Conservation (phyloP, 2,888 invertebrate genomes). For the Lissonota sp. region DNA sequence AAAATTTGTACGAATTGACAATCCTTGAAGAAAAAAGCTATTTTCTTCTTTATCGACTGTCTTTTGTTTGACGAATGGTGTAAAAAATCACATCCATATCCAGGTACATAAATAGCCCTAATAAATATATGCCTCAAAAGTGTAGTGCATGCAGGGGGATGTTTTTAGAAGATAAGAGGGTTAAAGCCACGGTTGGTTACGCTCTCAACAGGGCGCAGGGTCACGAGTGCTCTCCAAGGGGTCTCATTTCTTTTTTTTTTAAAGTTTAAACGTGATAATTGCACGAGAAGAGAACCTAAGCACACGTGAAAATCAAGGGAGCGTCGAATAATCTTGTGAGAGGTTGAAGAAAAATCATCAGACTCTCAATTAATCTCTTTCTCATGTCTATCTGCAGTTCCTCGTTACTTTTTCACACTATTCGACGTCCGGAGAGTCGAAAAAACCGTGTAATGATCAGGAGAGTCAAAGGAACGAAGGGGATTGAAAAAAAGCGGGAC, state of each 20-base stretch:
- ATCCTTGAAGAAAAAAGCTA: too few relatives aligned
- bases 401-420: background rate
- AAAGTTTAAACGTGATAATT: conserved; percentile 15
- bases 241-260: conserved; percentile 45
- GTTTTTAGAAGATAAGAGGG: conserved; percentile 3
- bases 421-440: background rate
- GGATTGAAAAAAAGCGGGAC: background rate
- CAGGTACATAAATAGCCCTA: too few relatives aligned
- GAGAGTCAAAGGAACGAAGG: background rate
- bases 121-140: background rate
- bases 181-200: conserved; percentile 2
- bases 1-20: too few relatives aligned
- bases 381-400: background rate
- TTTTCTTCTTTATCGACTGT: too few relatives aligned
- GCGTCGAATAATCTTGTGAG: conserved; percentile 25
- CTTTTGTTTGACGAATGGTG: too few relatives aligned
- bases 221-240: conserved; percentile 43
- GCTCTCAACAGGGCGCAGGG: conserved; percentile 13
- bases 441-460: background rate
- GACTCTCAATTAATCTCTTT: conserved; percentile 35
- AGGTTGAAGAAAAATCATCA: background rate
- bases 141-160: background rate
- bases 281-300: conserved; percentile 21
- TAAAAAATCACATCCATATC: too few relatives aligned
- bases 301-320: conserved; percentile 23